Base-by-base conservation (phyloP, 2,888 invertebrate genomes). In the Coecobrya sp. region DNA sequence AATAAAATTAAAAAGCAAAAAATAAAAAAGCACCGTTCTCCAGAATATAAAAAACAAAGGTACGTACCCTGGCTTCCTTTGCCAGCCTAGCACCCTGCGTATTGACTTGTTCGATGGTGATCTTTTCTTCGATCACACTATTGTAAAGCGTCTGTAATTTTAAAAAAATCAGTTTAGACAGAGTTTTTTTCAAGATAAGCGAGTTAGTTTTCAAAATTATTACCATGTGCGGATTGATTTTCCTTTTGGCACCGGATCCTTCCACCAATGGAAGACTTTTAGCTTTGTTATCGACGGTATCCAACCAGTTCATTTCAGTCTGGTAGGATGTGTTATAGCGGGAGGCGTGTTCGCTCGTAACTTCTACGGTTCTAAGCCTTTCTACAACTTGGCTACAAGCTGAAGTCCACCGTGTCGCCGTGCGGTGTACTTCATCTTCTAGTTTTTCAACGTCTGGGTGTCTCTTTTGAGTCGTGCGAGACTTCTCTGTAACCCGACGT, bases 361-460 rank as follows among this genome's bases (percentile, higher is more conserved):
- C 97, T 95, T 99, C 99, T 95, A 98, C 98, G 95, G 98, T 98
- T 94, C 98, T 97, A 93, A 99, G 96, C 97, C 98, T 97, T 95
- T 99, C 98, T 93, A 98, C 98, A 93, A 99, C 96, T 96, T 99
- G 98, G 76, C 97, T 97, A 96, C 98, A 98, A 25, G 99, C 98
- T 95, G 97, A 98, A 95, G 98, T 98, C 99, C 99, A 99, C 92
- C 99, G 97, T 87, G 97, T 97, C 95, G 98, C 98, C 89, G 99
- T 96, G 95, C 98, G 97, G 94, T 98, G 97, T 1, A 99, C 98
- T 95, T 99, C 99, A 95, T 98, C 98, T 95, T 99, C 99, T 93
- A 99, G 96, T 19, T 98, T 97, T 95, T 99, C 99, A 94, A 99
- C 97, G 96, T 99, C 99, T 0, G 97, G 96, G 95, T 99, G 98